Base-by-base conservation (phyloP, 2,888 invertebrate genomes). In the Alcis repandata region DNA sequence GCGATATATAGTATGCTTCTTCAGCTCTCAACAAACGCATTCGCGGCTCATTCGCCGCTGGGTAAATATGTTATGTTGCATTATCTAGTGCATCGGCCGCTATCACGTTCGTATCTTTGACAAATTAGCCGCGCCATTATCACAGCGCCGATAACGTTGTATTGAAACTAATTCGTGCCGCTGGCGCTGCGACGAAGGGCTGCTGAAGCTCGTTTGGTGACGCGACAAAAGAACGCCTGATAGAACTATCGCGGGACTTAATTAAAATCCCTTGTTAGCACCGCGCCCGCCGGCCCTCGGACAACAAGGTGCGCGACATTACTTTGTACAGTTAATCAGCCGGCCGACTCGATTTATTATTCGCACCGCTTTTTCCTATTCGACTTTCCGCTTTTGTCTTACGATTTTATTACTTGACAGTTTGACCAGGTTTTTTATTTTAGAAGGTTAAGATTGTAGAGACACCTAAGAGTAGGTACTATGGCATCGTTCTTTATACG, bases 71-170 rank as follows among this genome's bases (percentile, higher is more conserved):
- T 6, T 27, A 4, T 4, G 27, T 27, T 27, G 6, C 27, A 27
- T 27, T 27, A 27, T 27, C 27, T 6, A 6, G 36, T 36, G 36
- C 9, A 36, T 4, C 6, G 27, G 27, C 27, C 27, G 27, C 27
- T 27, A 27, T 27, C 84, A 70, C 67, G 49, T 59, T 51, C 71
- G 62, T 72, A 83, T 83, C 83, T 79, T 68, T 33, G 63, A 67
- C 58, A 73, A 77, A 79, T 80, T 79, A 79, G 79, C 73, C 64
- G 62, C 60, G 68, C 75, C 70, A 76, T 79, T 82, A 78, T 80
- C 72, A 45, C 66, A 63, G 61, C 60, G 61, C 60, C 36, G 76
- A 75, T 78, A 75, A 73, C 66, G 67, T 51, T 63, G 59, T 76
- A 80, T 80, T 79, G 75, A 76, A 78, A 75, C 75, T 73, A 74